Conservation (phyloP, 2,888 invertebrate genomes). For the Oscheius myriophilus region DNA sequence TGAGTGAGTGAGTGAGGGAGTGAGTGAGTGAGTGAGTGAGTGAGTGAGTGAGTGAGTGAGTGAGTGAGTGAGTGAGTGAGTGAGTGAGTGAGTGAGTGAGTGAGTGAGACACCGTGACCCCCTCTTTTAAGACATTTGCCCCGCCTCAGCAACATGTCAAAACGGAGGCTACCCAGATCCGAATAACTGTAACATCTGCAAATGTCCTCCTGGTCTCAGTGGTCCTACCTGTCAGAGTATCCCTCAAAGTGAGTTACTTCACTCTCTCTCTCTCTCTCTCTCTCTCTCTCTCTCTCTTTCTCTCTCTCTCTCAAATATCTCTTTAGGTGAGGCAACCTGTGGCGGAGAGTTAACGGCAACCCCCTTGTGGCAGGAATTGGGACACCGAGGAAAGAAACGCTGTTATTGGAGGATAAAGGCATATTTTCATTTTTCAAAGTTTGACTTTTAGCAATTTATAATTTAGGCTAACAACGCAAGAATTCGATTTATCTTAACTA, state of each 20-base stretch:
- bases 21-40: neutral
- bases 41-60: no score
- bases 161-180: conserved; percentile 67
- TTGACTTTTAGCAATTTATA: no score
- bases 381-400: conserved; percentile 61
- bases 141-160: conserved; percentile 36
- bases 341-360: conserved; percentile 61
- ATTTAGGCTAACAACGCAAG: conserved; percentile 46
- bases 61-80: no score
- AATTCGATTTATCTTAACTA: conserved; percentile 59
- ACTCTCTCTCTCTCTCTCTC: neutral
- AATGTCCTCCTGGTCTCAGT: conserved; percentile 60
- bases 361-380: conserved; percentile 64
- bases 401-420: conserved; percentile 66
- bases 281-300: conserved; percentile 9
- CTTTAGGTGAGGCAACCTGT: conserved; percentile 45
- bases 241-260: conserved; percentile 34
- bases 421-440: conserved; percentile 4
- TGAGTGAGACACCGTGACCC: neutral
- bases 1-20: conserved; percentile 29
- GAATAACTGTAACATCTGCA: conserved; percentile 62
- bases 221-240: conserved; percentile 40
- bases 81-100: conserved; percentile 39
- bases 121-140: conserved; percentile 53
- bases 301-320: conserved; percentile 9